These are phyloP conservation scores for Pseudopodoces humilis DNA, from an alignment of 2,113 vertebrate species.

Conservation along the genomic window DNA sequence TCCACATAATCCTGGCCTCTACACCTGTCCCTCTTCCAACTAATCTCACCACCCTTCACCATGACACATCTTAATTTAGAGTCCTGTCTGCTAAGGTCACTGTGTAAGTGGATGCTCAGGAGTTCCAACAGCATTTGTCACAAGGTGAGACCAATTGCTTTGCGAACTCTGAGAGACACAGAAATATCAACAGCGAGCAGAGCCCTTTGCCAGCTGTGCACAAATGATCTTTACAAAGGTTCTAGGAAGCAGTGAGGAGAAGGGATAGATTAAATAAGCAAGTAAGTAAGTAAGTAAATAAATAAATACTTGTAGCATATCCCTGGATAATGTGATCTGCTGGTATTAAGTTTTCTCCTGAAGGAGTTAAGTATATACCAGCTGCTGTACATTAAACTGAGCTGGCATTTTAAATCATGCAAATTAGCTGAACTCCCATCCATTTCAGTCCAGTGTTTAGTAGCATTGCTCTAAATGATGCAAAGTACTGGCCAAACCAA, in stretches of 20 bases:
- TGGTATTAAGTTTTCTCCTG: constrained; percentile 58
- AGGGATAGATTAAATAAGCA: too few species aligned
- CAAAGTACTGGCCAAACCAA: neutral
- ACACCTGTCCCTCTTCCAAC: constrained; percentile 53
- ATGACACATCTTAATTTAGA: constrained; percentile 56
- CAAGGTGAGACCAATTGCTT: accelerated
- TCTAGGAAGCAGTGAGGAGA: neutral
- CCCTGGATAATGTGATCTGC: constrained; percentile 45
- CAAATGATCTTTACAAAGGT: neutral
- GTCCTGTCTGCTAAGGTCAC: constrained; percentile 5
- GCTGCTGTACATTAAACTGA: constrained; percentile 70
- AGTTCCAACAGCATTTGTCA: neutral
- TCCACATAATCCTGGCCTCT: constrained; percentile 54
- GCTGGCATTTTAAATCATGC: constrained; percentile 69
- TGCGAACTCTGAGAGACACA: neutral
- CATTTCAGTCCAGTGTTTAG: constrained; percentile 43
- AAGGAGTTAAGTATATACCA: constrained; percentile 55
- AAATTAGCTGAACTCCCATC: constrained; percentile 56
- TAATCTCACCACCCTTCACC: constrained; percentile 53
- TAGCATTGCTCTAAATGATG: neutral
- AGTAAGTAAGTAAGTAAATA: too few species aligned
- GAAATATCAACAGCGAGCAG: neutral
- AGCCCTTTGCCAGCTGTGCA: accelerated
- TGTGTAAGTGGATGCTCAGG: neutral
- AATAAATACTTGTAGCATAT: neutral